Conservation (phyloP, 2,113 vertebrate genomes). For the Mungos mungo region DNA sequence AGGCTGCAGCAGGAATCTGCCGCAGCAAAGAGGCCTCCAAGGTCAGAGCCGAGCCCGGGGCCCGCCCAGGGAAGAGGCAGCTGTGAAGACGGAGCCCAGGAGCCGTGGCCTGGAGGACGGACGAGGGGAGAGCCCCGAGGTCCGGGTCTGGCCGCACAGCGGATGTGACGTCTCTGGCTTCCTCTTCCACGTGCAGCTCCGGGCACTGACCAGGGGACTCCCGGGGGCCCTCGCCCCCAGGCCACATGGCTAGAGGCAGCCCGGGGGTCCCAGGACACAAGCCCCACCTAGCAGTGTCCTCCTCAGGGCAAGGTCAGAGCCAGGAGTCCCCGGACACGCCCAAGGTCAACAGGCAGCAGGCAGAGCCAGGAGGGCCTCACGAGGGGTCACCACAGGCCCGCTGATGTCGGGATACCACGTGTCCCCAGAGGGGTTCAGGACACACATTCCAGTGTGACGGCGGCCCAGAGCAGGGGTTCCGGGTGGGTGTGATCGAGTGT, state of each 20-base stretch:
- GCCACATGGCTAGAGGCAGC: too few species aligned
- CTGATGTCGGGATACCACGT: accelerated
- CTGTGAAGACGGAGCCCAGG: accelerated
- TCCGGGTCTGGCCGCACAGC: accelerated
- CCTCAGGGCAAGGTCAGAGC: background rate
- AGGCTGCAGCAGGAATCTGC: too few species aligned
- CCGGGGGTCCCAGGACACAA: accelerated
- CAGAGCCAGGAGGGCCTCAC: background rate
- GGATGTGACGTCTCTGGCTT: accelerated
- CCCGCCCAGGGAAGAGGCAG: background rate
- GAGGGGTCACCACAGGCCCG: too few species aligned
- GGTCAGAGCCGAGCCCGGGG: accelerated
- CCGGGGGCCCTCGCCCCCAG: accelerated
- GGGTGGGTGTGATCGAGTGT: accelerated
- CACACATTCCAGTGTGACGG: background rate
- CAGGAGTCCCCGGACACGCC: accelerated
- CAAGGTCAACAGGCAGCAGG: background rate
- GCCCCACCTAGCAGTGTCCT: too few species aligned
- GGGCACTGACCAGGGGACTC: background rate
- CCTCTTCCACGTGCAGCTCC: too few species aligned
- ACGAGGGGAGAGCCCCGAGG: accelerated
- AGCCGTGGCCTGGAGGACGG: accelerated
- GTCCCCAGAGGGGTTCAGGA: accelerated
- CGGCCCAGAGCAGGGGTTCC: background rate
- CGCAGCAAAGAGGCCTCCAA: accelerated